Percentiles rank a stretch among this genome's conserved stretches.
Evolutionary conservation across 2,797 vertebrate genomes (phyloP).

Genomic region (Potorous gilbertii): DNA sequence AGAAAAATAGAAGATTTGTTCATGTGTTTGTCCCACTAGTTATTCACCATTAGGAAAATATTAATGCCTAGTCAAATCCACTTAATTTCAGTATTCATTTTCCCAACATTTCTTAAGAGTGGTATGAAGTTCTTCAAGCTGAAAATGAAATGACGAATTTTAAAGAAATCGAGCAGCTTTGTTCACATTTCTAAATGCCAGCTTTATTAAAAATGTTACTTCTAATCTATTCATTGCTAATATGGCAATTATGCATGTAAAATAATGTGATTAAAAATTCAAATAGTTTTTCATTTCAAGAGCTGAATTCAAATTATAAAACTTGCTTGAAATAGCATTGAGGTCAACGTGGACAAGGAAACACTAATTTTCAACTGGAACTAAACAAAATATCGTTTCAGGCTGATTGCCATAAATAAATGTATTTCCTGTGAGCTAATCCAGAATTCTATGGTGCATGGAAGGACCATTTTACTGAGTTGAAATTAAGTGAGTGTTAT

Average conservation of each 20-base stretch:
- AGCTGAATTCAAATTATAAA: conserved; percentile 37
- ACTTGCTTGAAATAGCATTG: conserved; percentile 8
- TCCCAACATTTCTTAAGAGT: conserved; percentile 19
- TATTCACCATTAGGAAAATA: conserved; percentile 19
- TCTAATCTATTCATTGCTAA: not conserved
- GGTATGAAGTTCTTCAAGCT: conserved; percentile 11
- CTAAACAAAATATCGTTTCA: conserved; percentile 13
- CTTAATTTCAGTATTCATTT: conserved; percentile 41
- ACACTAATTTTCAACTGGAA: conserved; percentile 17
- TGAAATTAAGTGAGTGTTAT: conserved; percentile 22
- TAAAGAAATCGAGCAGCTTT: conserved; percentile 30
- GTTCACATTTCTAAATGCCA: not conserved
- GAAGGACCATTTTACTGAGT: conserved; percentile 20
- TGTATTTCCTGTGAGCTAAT: not conserved
- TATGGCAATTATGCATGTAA: conserved; percentile 8
- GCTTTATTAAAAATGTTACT: conserved; percentile 44
- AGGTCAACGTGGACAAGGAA: not conserved
- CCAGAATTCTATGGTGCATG: not conserved
- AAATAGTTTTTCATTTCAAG: not conserved
- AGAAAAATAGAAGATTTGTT: conserved; percentile 30
- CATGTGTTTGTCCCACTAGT: not conserved
- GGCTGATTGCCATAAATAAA: not conserved
- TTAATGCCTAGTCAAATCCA: not conserved
- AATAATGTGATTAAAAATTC: conserved; percentile 34
- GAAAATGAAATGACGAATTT: conserved; percentile 28